Conservation (phyloP, 2,888 invertebrate species). For the Athalia cordata region DNA sequence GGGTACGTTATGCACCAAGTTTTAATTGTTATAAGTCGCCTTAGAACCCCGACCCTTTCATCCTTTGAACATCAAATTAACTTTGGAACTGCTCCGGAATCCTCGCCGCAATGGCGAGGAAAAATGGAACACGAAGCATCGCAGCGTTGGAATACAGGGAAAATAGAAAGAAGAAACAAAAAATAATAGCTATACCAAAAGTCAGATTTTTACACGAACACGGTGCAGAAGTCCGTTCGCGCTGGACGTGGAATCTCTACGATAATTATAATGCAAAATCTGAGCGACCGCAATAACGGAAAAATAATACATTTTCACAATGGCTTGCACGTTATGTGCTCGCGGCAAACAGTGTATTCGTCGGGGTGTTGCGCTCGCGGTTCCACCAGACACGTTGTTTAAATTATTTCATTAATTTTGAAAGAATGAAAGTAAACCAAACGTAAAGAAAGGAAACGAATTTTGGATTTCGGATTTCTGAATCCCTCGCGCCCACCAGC, state of each 20-base stretch:
- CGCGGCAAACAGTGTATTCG: not conserved
- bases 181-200: too few species aligned
- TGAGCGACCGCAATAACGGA: too few species aligned
- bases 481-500: not conserved
- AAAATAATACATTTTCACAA: too few species aligned
- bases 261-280: too few species aligned
- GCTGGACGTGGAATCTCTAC: too few species aligned
- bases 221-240: too few species aligned
- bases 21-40: slow-evolving; percentile 66
- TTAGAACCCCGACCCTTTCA: slow-evolving; percentile 20
- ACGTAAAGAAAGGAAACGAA: too few species aligned
- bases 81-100: not conserved
- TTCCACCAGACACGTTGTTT: not conserved
- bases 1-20: slow-evolving; percentile 60
- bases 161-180: too few species aligned
- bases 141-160: too few species aligned
- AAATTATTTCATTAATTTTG: not conserved
- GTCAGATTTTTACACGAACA: too few species aligned
- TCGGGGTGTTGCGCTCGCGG: not conserved
- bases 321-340: too few species aligned
- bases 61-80: slow-evolving; percentile 30
- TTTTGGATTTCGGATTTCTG: not conserved
- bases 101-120: not conserved
- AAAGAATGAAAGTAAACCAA: not conserved
- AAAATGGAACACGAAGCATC: too few species aligned